Conservation (phyloP, 2,888 invertebrate species). For the Phanerotoma sp. region DNA sequence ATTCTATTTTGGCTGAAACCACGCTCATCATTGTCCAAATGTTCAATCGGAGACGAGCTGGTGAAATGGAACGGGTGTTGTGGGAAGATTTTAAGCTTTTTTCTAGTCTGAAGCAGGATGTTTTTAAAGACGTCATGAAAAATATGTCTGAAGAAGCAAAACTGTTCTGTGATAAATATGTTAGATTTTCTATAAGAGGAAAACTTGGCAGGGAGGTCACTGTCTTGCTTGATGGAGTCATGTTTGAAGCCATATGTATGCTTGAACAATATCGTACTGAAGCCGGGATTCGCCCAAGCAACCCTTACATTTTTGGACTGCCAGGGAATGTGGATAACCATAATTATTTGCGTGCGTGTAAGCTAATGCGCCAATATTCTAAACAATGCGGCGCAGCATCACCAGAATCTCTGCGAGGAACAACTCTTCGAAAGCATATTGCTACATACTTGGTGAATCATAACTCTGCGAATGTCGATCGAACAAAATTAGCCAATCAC, state of each 20-base stretch:
- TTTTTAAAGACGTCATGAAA: slow-evolving; percentile 6
- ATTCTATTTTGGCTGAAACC: slow-evolving; percentile 4
- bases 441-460: slow-evolving; percentile 20
- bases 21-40: slow-evolving; percentile 13
- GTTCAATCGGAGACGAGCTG: slow-evolving; percentile 23
- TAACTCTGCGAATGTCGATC: not conserved
- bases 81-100: slow-evolving; percentile 9
- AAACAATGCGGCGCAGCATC: slow-evolving; percentile 22
- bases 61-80: slow-evolving; percentile 15
- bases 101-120: not conserved
- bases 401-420: slow-evolving; percentile 29
- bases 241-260: slow-evolving; percentile 4
- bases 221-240: slow-evolving; percentile 19
- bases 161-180: slow-evolving; percentile 9
- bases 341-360: slow-evolving; percentile 28
- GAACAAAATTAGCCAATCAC: not conserved
- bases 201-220: slow-evolving; percentile 23
- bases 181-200: slow-evolving; percentile 27
- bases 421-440: slow-evolving; percentile 32
- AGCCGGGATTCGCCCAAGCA: slow-evolving; percentile 14
- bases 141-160: slow-evolving; percentile 17
- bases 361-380: slow-evolving; percentile 22
- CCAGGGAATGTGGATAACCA: slow-evolving; percentile 13
- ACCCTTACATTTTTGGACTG: slow-evolving; percentile 26
- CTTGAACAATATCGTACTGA: slow-evolving; percentile 7